Conservation (phyloP, 2,888 invertebrate genomes). For the Coleophora flavipennella region DNA sequence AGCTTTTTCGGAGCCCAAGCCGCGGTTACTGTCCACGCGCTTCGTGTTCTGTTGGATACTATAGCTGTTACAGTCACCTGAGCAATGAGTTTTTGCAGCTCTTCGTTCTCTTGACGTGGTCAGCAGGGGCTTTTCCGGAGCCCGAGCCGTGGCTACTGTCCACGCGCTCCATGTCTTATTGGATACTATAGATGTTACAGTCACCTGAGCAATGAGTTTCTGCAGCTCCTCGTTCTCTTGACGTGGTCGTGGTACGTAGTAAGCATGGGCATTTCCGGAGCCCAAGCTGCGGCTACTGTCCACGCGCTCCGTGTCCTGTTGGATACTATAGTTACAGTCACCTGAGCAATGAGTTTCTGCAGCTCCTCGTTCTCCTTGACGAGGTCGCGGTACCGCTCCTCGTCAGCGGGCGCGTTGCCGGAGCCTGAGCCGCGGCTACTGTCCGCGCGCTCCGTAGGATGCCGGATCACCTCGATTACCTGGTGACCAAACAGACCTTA, state of each 20-base stretch:
- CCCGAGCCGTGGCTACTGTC: slow-evolving; percentile 89
- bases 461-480: slow-evolving; percentile 92
- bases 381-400: slow-evolving; percentile 94
- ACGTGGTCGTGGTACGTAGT: slow-evolving; percentile 94
- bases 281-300: slow-evolving; percentile 89
- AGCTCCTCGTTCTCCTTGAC: slow-evolving; percentile 96
- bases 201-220: slow-evolving; percentile 92
- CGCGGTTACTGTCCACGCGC: slow-evolving; percentile 89
- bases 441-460: slow-evolving; percentile 90
- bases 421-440: slow-evolving; percentile 88
- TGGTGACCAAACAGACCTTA: slow-evolving; percentile 22
- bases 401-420: slow-evolving; percentile 90
- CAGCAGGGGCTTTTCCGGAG: slow-evolving; percentile 86
- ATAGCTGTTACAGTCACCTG: no score
- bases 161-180: slow-evolving; percentile 88
- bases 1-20: slow-evolving; percentile 86
- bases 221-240: slow-evolving; percentile 97
- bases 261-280: slow-evolving; percentile 88
- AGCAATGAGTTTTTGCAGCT: slow-evolving; percentile 95
- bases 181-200: no score
- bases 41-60: slow-evolving; percentile 89
- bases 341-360: slow-evolving; percentile 94
- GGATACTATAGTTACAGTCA: slow-evolving; percentile 36
- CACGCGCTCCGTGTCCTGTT: slow-evolving; percentile 88
- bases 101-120: slow-evolving; percentile 98